Percentiles rank a stretch among this genome's conserved stretches.
These are phyloP conservation scores for Halisarca cf. caerulea DNA, from an alignment of 37 sponge, comb jelly and placozoan species.

Conservation along the genomic window DNA sequence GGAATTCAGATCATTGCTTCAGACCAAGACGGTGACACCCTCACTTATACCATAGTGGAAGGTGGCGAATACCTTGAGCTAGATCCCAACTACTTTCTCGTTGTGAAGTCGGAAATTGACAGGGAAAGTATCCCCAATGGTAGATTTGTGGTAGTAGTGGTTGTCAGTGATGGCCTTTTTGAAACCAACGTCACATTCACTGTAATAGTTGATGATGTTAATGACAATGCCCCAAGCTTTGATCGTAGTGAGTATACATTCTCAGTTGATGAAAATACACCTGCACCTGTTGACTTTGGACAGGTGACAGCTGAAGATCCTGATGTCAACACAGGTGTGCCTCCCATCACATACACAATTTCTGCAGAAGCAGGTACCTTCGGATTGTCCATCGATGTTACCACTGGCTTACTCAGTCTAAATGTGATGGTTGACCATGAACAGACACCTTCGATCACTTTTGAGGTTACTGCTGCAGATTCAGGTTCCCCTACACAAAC, in stretches of 20 bases:
- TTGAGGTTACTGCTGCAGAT: conserved; percentile 64
- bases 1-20: conserved; percentile 33
- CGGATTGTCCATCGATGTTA: background rate
- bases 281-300: background rate
- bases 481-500: background rate
- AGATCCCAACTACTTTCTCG: background rate
- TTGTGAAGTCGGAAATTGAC: background rate
- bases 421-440: background rate
- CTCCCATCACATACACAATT: background rate
- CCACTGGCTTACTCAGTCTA: conserved; percentile 45
- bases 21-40: conserved; percentile 60
- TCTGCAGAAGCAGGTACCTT: background rate
- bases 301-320: background rate
- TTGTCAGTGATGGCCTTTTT: conserved; percentile 32
- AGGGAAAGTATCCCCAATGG: background rate
- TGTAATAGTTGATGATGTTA: conserved; percentile 59
- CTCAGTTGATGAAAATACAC: background rate
- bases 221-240: conserved; percentile 46
- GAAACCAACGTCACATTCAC: conserved; percentile 32
- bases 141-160: background rate
- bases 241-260: background rate
- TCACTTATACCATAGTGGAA: conserved; percentile 2
- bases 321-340: background rate
- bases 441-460: background rate
- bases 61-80: background rate